phyloP scores from a whole-genome alignment of 2,113 vertebrate species.

The Hemichromis elongatus region DNA sequence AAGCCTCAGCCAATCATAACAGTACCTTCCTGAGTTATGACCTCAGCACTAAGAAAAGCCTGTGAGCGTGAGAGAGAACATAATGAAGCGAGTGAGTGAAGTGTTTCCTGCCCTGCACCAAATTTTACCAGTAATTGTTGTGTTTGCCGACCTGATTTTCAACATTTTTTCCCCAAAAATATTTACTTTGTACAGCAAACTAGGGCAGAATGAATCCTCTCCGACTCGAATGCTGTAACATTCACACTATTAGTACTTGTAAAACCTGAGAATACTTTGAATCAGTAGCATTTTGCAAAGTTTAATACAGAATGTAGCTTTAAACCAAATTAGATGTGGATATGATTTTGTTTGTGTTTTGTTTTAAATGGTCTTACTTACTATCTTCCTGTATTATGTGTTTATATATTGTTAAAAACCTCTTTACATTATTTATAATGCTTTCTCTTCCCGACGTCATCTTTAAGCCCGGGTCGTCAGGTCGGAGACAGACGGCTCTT shows the following conservation, averaged over 20 bases:
- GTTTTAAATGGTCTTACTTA: background rate
- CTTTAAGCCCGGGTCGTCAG: constrained; percentile 72
- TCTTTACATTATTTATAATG: background rate
- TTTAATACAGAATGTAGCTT: background rate
- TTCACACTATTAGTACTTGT: background rate
- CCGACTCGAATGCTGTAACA: background rate
- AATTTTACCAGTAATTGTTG: background rate
- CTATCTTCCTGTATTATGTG: background rate
- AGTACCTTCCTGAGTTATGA: constrained; percentile 48
- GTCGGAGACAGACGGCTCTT: constrained; percentile 74
- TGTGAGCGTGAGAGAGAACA: background rate
- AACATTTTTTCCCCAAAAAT: rapidly evolving
- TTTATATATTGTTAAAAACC: background rate
- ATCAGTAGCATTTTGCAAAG: too few species aligned
- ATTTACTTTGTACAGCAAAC: background rate
- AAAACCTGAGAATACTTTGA: background rate
- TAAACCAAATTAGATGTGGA: background rate
- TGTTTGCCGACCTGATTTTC: background rate
- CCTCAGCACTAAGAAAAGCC: constrained; percentile 45
- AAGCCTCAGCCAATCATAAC: constrained; percentile 44
- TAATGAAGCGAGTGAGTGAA: background rate
- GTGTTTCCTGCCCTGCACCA: background rate
- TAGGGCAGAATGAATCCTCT: background rate
- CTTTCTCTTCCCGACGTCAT: constrained; percentile 37
- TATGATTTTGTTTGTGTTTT: background rate